Conservation (phyloP, 1,140 invertebrate species). For the Pygmarrhopalites habei region DNA sequence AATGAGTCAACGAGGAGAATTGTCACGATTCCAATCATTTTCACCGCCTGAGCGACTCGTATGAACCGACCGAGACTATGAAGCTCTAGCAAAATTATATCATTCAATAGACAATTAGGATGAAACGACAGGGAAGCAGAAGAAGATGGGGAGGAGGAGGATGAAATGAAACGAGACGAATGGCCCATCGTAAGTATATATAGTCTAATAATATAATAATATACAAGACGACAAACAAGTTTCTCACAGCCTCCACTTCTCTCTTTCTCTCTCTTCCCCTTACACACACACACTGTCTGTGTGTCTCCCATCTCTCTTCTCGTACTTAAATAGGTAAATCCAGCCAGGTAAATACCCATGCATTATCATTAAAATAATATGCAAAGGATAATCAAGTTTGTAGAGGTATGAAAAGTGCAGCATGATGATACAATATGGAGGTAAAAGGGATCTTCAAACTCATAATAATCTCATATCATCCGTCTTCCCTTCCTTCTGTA, state of each 20-base stretch:
- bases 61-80: background rate
- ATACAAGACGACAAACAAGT: background rate
- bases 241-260: background rate
- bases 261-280: background rate
- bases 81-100: slow-evolving; percentile 30
- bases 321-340: background rate
- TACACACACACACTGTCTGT: too few relatives aligned
- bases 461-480: too few relatives aligned
- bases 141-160: background rate
- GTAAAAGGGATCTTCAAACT: background rate
- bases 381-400: background rate
- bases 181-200: background rate
- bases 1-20: slow-evolving; percentile 32
- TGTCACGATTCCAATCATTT: slow-evolving; percentile 38
- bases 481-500: background rate
- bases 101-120: slow-evolving; percentile 38
- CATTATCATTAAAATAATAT: background rate
- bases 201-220: background rate
- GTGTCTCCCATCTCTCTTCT: too few relatives aligned
- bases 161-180: background rate
- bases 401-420: background rate
- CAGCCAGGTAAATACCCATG: background rate
- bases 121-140: background rate
- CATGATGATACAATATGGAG: background rate
- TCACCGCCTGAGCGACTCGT: slow-evolving; percentile 29